Base-by-base conservation (phyloP, 1,140 invertebrate genomes). In the Lucilia cuprina region DNA sequence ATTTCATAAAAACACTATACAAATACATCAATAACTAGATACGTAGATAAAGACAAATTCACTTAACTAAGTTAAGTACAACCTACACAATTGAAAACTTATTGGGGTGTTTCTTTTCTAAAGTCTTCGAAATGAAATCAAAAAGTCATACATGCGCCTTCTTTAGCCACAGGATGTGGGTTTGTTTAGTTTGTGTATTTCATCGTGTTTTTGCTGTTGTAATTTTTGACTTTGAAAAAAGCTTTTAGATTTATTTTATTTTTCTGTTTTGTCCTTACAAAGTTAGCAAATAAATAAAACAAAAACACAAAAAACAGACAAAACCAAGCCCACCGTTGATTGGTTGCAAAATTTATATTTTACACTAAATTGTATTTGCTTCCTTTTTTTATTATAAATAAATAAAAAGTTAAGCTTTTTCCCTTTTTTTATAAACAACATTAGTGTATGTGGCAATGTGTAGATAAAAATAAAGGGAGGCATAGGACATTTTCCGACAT, bases 281-380 rank as follows among this genome's bases (percentile, higher is more conserved):
- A 30, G 25, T 30, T 30, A 30, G 25, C 25, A 30, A 30, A 30
- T 30, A 30, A 30, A 30, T 30, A 3, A 2, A 30, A 30, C 25
- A 30, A 30, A 30, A 30, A 30, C 25, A 30, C 25, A 30, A 30
- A 2, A 30, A 30, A n/a, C n/a, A 30, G 25, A 30, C 3, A 30
- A 30, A n/a, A 78, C 13, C 34, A 78, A 78, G 35, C 34, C 75
- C 21, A 19, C 8, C 35, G 34, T 47, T 78, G 75, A 78, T 78
- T 78, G 75, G 75, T 78, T 78, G n/a, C 19, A 49, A 17, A 35
- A 78, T 78, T 78, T 78, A 78, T 47, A 78, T 78, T 41, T 19
- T 78, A 47, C 13, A n/a, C 35, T 12, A 21, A 70, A 70, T 12
- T 70, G 55, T 70, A 70, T 70, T 21, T 70, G 55, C 21, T 55